These are phyloP conservation scores for Cephus cinctus DNA, from an alignment of 1,140 invertebrate species.

Conservation along the genomic window DNA sequence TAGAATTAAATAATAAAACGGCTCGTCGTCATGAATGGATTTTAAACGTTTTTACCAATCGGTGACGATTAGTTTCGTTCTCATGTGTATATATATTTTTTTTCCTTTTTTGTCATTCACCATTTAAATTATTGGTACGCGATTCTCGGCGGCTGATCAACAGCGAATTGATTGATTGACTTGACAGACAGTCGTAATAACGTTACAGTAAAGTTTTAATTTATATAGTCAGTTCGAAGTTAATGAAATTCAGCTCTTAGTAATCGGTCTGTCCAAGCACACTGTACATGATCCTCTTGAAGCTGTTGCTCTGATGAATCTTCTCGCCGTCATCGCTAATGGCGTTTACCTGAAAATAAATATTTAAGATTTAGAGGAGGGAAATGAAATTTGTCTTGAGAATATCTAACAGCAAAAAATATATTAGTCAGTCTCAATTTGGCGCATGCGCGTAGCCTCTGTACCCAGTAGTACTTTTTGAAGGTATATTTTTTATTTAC, in stretches of 20 bases:
- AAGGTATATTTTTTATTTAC: no score
- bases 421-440: no score
- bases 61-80: no score
- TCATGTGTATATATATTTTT: conserved; percentile 26
- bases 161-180: no score
- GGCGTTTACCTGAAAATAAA: conserved; percentile 58
- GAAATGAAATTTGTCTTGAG: no score
- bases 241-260: conserved; percentile 46
- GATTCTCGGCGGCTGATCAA: no score
- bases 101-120: conserved; percentile 9
- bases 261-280: conserved; percentile 78
- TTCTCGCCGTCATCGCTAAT: conserved; percentile 66
- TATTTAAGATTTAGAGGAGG: conserved; percentile 8
- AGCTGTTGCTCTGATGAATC: conserved; percentile 88
- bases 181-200: conserved; percentile 11
- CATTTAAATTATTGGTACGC: conserved; percentile 9
- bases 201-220: conserved; percentile 29
- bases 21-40: no score
- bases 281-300: conserved; percentile 89
- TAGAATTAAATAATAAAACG: no score
- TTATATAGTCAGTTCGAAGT: conserved; percentile 32
- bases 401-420: no score
- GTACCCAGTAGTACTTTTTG: no score
- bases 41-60: no score
- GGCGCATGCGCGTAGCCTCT: no score